Conservation (phyloP, 1,140 invertebrate genomes). For the Contarinia nasturtii region DNA sequence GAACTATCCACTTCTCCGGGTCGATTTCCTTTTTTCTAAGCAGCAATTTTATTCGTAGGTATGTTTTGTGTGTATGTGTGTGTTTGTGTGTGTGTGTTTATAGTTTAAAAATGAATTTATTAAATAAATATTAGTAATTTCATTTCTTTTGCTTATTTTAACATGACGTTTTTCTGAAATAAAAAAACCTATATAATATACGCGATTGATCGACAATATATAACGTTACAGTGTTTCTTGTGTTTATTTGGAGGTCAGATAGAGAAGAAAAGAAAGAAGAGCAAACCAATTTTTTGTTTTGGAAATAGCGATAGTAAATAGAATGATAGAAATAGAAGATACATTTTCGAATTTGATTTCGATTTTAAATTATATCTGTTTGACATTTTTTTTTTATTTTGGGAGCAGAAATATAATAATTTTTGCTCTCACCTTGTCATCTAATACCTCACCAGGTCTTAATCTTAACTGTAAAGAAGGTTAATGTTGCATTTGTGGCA, state of each 20-base stretch:
- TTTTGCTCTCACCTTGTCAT: conserved; percentile 41
- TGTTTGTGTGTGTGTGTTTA: conserved; percentile 8
- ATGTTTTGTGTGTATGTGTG: too few relatives aligned
- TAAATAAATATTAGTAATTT: conserved; percentile 9
- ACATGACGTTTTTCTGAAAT: too few relatives aligned
- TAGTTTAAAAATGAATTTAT: conserved; percentile 8
- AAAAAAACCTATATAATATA: too few relatives aligned
- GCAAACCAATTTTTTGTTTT: too few relatives aligned
- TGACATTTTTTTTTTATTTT: background rate
- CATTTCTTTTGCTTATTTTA: conserved; percentile 2
- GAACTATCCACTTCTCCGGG: conserved; percentile 29
- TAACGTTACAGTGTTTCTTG: too few relatives aligned
- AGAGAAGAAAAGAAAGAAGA: too few relatives aligned
- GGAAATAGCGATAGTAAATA: background rate
- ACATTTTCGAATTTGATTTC: background rate
- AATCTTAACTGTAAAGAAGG: conserved; percentile 36
- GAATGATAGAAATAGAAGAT: background rate
- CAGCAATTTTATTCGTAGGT: conserved; percentile 6
- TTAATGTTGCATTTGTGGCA: too few relatives aligned
- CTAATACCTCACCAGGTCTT: conserved; percentile 58
- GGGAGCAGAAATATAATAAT: background rate
- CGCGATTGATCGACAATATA: too few relatives aligned
- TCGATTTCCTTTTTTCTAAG: conserved; percentile 27
- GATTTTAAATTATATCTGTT: background rate
- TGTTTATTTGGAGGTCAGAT: too few relatives aligned